phyloP scores from a whole-genome alignment of 2,113 vertebrate genomes.

The Oceanites oceanicus region DNA sequence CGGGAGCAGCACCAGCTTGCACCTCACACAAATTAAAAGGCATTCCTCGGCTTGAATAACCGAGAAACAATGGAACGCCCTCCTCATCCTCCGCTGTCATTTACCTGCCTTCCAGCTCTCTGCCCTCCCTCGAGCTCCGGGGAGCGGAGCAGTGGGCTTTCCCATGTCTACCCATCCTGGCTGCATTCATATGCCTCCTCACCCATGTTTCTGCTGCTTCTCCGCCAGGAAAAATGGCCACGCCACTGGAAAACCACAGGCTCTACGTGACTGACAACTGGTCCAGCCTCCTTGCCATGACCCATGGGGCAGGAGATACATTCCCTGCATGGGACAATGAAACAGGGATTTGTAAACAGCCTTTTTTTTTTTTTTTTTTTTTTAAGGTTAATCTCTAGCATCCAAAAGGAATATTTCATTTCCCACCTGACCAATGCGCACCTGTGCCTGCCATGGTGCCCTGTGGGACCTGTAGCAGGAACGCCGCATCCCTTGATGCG shows the following conservation, averaged over 20 bases:
- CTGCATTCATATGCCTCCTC: rapidly evolving
- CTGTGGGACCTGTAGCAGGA: background rate
- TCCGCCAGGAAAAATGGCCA: rapidly evolving
- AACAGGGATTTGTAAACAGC: background rate
- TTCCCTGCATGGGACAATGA: background rate
- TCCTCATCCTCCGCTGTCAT: background rate
- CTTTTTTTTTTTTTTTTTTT: background rate
- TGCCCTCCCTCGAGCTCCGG: rapidly evolving
- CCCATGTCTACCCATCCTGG: rapidly evolving
- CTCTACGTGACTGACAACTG: rapidly evolving
- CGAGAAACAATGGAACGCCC: background rate
- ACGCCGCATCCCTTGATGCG: rapidly evolving
- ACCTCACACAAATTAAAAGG: background rate
- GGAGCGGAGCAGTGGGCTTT: background rate
- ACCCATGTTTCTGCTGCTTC: background rate
- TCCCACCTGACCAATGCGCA: rapidly evolving
- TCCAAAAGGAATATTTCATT: background rate
- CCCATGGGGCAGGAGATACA: background rate
- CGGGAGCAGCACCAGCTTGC: background rate
- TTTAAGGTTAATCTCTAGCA: background rate
- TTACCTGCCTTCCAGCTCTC: background rate
- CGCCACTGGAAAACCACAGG: background rate
- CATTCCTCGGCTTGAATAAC: background rate
- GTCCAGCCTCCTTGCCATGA: background rate
- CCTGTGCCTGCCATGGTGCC: background rate